Percentiles rank a stretch among this genome's conserved stretches.
These are phyloP conservation scores for Drosophila glabriapex DNA, from an alignment of 2,888 invertebrate species.

Conservation along the genomic window DNA sequence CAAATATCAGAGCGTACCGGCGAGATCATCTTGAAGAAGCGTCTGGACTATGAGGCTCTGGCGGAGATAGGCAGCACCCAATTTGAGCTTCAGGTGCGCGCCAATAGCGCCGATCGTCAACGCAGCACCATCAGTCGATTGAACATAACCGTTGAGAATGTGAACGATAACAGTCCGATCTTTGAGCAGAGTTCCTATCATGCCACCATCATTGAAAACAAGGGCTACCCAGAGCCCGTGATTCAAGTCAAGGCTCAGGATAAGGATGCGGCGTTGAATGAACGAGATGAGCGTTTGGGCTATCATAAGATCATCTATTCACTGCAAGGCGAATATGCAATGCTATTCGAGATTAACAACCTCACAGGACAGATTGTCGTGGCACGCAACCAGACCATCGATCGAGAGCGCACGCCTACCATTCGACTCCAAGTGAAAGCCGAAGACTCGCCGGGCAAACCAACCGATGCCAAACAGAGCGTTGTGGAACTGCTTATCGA, in stretches of 20 bases:
- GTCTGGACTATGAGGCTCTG: constrained; percentile 92
- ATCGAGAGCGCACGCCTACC: constrained; percentile 90
- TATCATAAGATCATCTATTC: constrained; percentile 90
- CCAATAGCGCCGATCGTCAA: constrained; percentile 84
- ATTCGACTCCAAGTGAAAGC: constrained; percentile 91
- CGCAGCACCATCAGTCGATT: constrained; percentile 89
- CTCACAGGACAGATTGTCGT: constrained; percentile 89
- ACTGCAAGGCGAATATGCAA: constrained; percentile 90
- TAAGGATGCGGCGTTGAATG: constrained; percentile 88
- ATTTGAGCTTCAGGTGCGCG: constrained; percentile 87
- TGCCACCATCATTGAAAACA: constrained; percentile 90
- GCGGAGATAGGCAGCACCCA: constrained; percentile 81
- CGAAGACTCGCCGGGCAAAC: constrained; percentile 90
- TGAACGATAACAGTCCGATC: constrained; percentile 92
- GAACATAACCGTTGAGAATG: constrained; percentile 89
- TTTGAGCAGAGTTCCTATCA: constrained; percentile 90
- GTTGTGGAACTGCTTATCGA: constrained; percentile 89
- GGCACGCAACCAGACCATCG: constrained; percentile 89
- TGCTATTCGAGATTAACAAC: constrained; percentile 90
- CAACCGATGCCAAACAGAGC: constrained; percentile 88
- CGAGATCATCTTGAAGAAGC: constrained; percentile 90
- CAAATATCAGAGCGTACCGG: constrained; percentile 90
- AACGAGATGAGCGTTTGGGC: constrained; percentile 87
- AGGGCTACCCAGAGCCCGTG: constrained; percentile 89
- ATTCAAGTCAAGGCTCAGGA: constrained; percentile 90